Evolutionary conservation across 2,888 invertebrate species (phyloP).

Genomic region (Hermodice carunculata): DNA sequence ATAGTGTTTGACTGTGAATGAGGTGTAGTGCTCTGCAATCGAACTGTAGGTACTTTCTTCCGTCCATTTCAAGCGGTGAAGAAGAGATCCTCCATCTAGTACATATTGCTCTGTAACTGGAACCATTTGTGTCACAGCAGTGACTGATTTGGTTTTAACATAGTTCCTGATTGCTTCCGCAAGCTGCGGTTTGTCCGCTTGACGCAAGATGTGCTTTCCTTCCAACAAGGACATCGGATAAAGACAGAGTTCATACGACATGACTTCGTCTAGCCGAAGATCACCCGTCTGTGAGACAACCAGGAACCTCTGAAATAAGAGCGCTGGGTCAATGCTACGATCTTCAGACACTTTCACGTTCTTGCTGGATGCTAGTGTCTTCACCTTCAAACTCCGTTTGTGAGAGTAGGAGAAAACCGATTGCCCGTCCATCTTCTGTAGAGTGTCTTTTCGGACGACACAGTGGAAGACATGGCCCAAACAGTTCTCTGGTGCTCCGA

Average conservation of each 20-base stretch:
- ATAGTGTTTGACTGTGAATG: slow-evolving; percentile 29
- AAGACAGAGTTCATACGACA: slow-evolving; percentile 1
- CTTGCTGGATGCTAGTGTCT: too few relatives aligned
- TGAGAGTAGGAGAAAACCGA: too few relatives aligned
- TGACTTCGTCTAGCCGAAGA: background rate
- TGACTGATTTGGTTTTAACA: background rate
- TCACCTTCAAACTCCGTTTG: too few relatives aligned
- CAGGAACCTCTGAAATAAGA: slow-evolving; percentile 18
- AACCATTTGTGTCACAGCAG: background rate
- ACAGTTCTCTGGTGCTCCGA: background rate
- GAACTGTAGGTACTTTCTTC: slow-evolving; percentile 31
- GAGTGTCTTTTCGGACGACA: background rate
- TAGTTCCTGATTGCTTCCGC: slow-evolving; percentile 9
- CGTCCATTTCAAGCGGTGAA: slow-evolving; percentile 41
- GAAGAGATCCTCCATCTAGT: slow-evolving; percentile 31
- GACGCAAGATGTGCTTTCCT: slow-evolving; percentile 10
- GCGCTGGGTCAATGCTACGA: slow-evolving; percentile 3
- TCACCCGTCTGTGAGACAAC: slow-evolving; percentile 11
- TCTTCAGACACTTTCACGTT: too few relatives aligned
- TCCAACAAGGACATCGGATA: background rate
- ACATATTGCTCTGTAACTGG: slow-evolving; percentile 20
- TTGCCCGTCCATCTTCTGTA: too few relatives aligned
- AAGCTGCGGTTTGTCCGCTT: slow-evolving; percentile 17
- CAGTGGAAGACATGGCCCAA: background rate
- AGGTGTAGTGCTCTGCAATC: slow-evolving; percentile 32